Conservation (phyloP, 2,888 invertebrate genomes). For the Tetragnatha montana region DNA sequence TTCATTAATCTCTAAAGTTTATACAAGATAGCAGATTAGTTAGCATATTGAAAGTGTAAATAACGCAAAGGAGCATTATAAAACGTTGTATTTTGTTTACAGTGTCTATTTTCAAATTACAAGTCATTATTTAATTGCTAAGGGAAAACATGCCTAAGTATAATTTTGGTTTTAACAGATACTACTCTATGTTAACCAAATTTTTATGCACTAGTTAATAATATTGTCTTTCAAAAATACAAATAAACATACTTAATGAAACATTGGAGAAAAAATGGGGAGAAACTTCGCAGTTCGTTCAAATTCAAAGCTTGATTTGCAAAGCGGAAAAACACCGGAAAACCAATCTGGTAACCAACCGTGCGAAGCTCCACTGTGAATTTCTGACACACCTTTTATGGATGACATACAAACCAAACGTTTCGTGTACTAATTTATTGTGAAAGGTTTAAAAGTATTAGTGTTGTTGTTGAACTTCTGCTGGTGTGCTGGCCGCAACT, state of each 20-base stretch:
- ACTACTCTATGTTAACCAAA: no score
- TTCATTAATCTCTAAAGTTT: no score
- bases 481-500: slow-evolving; percentile 60
- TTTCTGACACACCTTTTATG: slow-evolving; percentile 27
- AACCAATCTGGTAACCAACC: slow-evolving; percentile 57
- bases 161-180: no score
- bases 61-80: no score
- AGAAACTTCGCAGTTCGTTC: slow-evolving; percentile 6
- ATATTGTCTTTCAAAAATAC: background rate
- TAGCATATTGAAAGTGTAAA: no score
- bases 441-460: slow-evolving; percentile 59
- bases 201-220: no score
- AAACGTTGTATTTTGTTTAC: background rate
- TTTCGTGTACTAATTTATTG: slow-evolving; percentile 30
- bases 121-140: background rate
- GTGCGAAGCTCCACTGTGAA: slow-evolving; percentile 47
- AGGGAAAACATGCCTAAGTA: background rate
- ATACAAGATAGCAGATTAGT: no score
- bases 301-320: slow-evolving; percentile 43
- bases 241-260: no score
- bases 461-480: slow-evolving; percentile 57
- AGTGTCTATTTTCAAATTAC: background rate
- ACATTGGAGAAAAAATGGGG: background rate
- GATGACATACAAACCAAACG: slow-evolving; percentile 24
- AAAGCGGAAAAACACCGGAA: background rate